phyloP scores from a whole-genome alignment of 2,113 vertebrate genomes.

The Gymnocephalus cernua region DNA sequence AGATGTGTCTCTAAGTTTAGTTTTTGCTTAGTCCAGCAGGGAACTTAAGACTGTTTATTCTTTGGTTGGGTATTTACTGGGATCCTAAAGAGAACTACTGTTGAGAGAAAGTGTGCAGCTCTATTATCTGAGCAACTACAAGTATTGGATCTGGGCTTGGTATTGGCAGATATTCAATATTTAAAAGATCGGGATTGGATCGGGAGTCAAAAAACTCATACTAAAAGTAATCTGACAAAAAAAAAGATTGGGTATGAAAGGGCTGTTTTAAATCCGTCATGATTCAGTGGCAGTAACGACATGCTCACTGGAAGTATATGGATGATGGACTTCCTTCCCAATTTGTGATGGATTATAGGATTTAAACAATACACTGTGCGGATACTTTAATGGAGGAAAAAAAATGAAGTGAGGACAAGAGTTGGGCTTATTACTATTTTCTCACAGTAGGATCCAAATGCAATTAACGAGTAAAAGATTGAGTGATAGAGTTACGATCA shows the following conservation, averaged over 20 bases:
- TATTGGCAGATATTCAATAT: too few relatives aligned
- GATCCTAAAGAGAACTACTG: too few relatives aligned
- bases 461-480: slow-evolving; percentile 69
- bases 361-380: slow-evolving; percentile 47
- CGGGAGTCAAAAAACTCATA: background rate
- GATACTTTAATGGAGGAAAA: slow-evolving; percentile 10
- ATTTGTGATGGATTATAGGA: slow-evolving; percentile 56
- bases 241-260: slow-evolving; percentile 18
- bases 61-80: too few relatives aligned
- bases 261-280: slow-evolving; percentile 27
- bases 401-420: slow-evolving; percentile 51
- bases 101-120: too few relatives aligned
- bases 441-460: slow-evolving; percentile 59
- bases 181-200: too few relatives aligned
- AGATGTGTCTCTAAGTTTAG: too few relatives aligned
- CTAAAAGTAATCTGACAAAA: slow-evolving; percentile 7
- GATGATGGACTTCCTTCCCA: slow-evolving; percentile 43
- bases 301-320: slow-evolving; percentile 15
- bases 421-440: slow-evolving; percentile 57
- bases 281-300: slow-evolving; percentile 16
- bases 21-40: too few relatives aligned
- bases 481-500: slow-evolving; percentile 78
- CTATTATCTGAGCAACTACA: too few relatives aligned
- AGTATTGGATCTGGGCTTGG: too few relatives aligned
- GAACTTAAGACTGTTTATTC: too few relatives aligned